phyloP scores from a whole-genome alignment of 2,888 invertebrate genomes.

The Cataglyphis altisquamis region DNA sequence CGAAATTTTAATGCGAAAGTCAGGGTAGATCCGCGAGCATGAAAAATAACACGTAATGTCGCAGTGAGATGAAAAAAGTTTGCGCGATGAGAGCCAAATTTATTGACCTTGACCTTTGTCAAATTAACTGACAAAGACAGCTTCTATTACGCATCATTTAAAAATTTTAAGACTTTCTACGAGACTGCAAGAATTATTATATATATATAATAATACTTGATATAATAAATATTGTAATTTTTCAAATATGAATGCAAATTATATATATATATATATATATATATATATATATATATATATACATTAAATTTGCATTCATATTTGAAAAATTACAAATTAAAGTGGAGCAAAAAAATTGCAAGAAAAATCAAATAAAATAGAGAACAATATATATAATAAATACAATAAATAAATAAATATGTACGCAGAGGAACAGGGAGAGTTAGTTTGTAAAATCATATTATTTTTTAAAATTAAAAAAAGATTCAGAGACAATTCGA shows the following conservation, averaged over 20 bases:
- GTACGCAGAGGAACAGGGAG: not conserved
- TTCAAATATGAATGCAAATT: no score
- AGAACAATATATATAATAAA: not conserved
- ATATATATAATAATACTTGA: no score
- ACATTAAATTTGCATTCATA: not conserved
- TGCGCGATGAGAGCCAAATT: not conserved
- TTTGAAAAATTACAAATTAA: not conserved
- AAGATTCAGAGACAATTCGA: not conserved
- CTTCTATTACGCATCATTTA: not conserved
- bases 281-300: not conserved
- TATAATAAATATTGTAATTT: no score
- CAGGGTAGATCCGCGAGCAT: conserved; percentile 21
- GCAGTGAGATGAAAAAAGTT: not conserved
- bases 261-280: no score
- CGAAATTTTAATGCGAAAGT: conserved; percentile 21
- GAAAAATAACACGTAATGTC: not conserved
- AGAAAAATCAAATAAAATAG: not conserved
- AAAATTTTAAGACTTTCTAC: not conserved
- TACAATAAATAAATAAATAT: not conserved
- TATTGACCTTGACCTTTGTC: not conserved
- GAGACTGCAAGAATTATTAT: not conserved
- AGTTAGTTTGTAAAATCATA: not conserved
- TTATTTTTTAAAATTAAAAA: not conserved
- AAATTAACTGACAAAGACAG: not conserved
- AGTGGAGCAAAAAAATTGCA: not conserved